Conservation (phyloP, 2,797 vertebrate species). For the Pristis pectinata region DNA sequence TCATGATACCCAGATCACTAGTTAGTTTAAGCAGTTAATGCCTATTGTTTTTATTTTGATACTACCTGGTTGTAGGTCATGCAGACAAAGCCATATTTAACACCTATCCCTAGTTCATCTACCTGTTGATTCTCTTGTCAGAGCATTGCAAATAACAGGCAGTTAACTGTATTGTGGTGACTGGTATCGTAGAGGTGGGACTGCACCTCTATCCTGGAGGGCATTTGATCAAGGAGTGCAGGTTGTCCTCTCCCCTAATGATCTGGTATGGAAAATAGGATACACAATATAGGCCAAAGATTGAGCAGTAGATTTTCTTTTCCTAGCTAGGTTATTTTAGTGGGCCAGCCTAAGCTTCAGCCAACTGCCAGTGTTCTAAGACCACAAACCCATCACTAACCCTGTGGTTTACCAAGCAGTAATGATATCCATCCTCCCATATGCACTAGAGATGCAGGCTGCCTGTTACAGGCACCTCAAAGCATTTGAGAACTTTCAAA, state of each 20-base stretch:
- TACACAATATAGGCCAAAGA: not conserved
- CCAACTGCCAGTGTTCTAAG: no score
- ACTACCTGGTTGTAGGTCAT: not conserved
- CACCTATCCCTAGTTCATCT: not conserved
- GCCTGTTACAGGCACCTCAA: no score
- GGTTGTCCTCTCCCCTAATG: not conserved
- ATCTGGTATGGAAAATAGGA: not conserved
- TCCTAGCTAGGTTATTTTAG: not conserved
- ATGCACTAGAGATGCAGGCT: no score
- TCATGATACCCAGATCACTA: not conserved
- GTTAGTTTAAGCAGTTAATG: no score
- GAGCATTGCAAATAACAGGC: not conserved
- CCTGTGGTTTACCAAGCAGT: no score
- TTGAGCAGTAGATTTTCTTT: not conserved
- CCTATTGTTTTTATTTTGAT: not conserved
- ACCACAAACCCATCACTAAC: no score
- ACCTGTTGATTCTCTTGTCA: not conserved
- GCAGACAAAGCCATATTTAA: not conserved
- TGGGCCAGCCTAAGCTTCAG: no score
- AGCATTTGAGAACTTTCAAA: no score
- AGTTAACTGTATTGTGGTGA: not conserved
- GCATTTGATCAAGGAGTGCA: not conserved
- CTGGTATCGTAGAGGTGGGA: not conserved
- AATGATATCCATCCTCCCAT: no score
- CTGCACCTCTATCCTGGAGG: not conserved